These are phyloP conservation scores for Habroteleia sp. DNA, from an alignment of 2,888 invertebrate species.

Conservation along the genomic window DNA sequence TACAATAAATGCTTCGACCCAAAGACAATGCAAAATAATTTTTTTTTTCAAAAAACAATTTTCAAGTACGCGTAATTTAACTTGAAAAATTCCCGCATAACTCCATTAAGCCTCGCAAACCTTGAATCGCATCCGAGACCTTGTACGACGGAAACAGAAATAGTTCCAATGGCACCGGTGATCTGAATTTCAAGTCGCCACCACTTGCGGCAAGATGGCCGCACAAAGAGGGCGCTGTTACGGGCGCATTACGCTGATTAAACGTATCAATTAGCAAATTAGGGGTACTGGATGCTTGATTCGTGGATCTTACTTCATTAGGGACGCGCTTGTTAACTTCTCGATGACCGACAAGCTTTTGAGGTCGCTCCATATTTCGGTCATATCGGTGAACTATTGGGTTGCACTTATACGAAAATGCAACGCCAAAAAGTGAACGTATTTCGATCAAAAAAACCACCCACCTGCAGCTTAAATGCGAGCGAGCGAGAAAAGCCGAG, in stretches of 20 bases:
- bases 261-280: constrained; percentile 59
- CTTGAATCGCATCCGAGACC: constrained; percentile 23
- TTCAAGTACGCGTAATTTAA: no score
- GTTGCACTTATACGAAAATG: no score
- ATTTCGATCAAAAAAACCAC: no score
- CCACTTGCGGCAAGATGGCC: constrained; percentile 39
- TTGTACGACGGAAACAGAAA: constrained; percentile 5
- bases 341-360: no score
- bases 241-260: constrained; percentile 46
- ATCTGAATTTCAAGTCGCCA: constrained; percentile 42
- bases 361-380: no score
- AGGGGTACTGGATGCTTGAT: constrained; percentile 30
- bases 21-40: no score
- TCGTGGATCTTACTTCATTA: constrained; percentile 51
- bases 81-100: neutral
- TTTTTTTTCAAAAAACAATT: no score
- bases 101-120: neutral
- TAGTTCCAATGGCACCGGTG: constrained; percentile 3
- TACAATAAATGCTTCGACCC: no score
- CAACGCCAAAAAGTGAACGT: no score
- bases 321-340: constrained; percentile 32
- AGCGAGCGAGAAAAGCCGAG: constrained; percentile 3
- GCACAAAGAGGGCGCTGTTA: constrained; percentile 28
- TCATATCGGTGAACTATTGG: no score
- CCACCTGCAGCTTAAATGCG: no score